Base-by-base conservation (phyloP, 2,113 vertebrate genomes). In the Trichechus manatus region DNA sequence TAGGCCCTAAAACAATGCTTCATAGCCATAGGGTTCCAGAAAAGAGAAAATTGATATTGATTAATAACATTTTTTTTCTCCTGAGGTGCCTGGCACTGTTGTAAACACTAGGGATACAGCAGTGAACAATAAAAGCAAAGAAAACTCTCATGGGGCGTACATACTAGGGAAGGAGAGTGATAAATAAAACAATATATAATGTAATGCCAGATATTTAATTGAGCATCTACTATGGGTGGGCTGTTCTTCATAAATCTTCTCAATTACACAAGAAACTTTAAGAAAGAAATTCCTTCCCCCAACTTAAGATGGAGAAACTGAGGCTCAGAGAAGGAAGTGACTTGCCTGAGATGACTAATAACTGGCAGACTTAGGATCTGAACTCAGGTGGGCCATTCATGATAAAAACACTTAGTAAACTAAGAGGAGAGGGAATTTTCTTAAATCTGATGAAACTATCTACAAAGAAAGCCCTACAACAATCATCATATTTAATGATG, bases 231-330 rank as follows among this genome's bases (percentile, higher is more conserved):
- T 64, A 5, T 33, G 50, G n/a, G n/a, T 44, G 53, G 42, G n/a
- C 19, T 61, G 2, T 50, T 89, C 74, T 79, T 90, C 61, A 77
- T 81, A 93, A 89, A 66, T 53, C 68, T 47, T 56, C 68, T 94
- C 61, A 70, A 36, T 77, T 42, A 83, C 92, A 59, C 50, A 47
- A 89, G 44, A 61, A 77, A 61, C 23, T 66, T 59, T 63, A 93
- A 50, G 23, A 53, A 68, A 84, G 31, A 79, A 84, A 91, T 87
- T 85, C 80, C n/a, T 89, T 85, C 29, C 63, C 19, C 29, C 78
- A 79, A 53, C 17, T 91, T 80, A 72, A 91, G 59, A 88, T 61
- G 31, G 50, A 91, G 61, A 88, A 88, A 84, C 20, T 70, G 68
- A 79, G 36, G 39, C 47, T 72, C 61, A 87, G 39, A 64, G 31